Evolutionary conservation across 2,113 vertebrate genomes (phyloP), one percentile per base, ranked within the genome.

Genomic region (Salvelinus sp.): DNA sequence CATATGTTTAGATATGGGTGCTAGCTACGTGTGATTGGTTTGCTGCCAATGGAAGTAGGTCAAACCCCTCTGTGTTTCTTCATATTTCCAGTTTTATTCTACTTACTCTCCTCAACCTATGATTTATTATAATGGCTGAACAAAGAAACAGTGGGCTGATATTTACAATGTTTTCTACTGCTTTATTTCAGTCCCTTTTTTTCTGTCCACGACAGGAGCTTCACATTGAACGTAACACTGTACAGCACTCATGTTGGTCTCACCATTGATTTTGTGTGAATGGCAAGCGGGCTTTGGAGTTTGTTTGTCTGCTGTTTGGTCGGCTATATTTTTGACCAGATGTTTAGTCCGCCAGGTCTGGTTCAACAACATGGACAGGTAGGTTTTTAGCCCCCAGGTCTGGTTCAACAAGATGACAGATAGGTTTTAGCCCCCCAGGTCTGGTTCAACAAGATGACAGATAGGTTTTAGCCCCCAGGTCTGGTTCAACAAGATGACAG

Each of bases 1-100:
- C 96, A 95, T 95, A 95, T 97, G 95, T 96, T 97, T 96, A 94
- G 95, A 96, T 97, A 96, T 95, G 91, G 92, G 95, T 54, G 50
- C 50, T 54, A 18, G 16, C 50, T 94, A 94, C 95, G 92, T 88
- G 93, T 96, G 96, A 97, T 96, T 96, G 97, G 95, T 96, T 97
- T 95, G 91, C 93, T 95, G 94, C 94, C 94, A 96, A 95, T 91
- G 88, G 92, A 92, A 94, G 88, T 89, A 91, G 96, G 96, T 98
- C 95, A 97, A 96, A 92, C 93, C 95, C 92, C 94, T 94, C 92
- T 95, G 93, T 91, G 89, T 93, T 75, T 78, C 86, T 88, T 93
- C 88, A 90, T 89, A 93, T 90, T 94, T 93, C 83, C 86, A 84
- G 83, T 85, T 87, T 82, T 81, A 83, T 86, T 87, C 77, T 83